Percentiles rank a stretch among this genome's conserved stretches.
phyloP scores from a whole-genome alignment of 2,888 invertebrate species.

The Drosophila nr. perissopoda region DNA sequence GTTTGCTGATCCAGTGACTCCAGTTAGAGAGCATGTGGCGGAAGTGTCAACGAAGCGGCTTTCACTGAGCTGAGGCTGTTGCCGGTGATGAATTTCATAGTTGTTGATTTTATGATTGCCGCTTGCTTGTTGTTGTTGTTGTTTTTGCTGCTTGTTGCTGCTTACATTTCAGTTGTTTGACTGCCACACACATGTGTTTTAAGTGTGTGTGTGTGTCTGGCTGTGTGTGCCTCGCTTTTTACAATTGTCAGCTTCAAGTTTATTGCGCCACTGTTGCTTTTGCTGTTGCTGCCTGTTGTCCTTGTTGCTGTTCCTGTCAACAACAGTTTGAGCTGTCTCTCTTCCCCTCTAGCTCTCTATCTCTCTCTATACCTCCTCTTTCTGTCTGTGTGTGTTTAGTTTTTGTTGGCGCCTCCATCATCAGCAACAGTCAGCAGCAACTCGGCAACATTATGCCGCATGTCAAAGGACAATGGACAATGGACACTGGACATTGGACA shows the following conservation, averaged over 20 bases:
- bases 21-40: constrained; percentile 55
- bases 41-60: constrained; percentile 74
- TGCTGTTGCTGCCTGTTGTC: constrained; percentile 48
- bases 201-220: not conserved
- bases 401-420: constrained; percentile 47
- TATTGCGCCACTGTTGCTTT: constrained; percentile 64
- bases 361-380: constrained; percentile 28
- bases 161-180: constrained; percentile 59
- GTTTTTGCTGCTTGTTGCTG: constrained; percentile 41
- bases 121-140: constrained; percentile 39
- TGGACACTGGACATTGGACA: constrained; percentile 50
- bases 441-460: constrained; percentile 71
- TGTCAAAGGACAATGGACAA: constrained; percentile 62
- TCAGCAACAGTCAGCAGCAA: constrained; percentile 46
- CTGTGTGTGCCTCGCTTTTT: constrained; percentile 57
- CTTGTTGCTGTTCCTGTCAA: constrained; percentile 66
- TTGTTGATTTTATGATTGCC: constrained; percentile 83
- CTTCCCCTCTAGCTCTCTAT: not conserved
- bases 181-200: constrained; percentile 6
- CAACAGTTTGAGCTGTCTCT: constrained; percentile 78
- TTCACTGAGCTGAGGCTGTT: constrained; percentile 59
- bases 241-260: constrained; percentile 76
- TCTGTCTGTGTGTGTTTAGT: constrained; percentile 35
- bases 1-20: constrained; percentile 70
- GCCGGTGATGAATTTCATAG: constrained; percentile 83